A percentile compares a stretch with the other conserved stretches of the same genome.
Conservation (phyloP, 2,797 vertebrate species). For the Spondyliosoma cantharus region DNA sequence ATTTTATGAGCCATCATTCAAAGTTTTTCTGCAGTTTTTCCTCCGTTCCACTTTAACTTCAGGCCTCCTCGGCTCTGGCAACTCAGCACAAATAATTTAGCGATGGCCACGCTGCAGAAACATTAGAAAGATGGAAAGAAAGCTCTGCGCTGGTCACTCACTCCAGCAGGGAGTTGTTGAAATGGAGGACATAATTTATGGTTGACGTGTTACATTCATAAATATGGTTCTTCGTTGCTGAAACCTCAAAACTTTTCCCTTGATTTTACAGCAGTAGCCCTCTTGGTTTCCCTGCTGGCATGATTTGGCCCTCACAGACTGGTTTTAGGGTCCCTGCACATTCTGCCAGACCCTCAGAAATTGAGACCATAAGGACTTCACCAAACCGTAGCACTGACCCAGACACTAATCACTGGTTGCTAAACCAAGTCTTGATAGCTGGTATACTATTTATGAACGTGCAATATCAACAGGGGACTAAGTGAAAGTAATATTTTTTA, state of each 20-base stretch:
- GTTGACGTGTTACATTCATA: constrained; percentile 53
- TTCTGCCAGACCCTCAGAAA: constrained; percentile 52
- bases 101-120: constrained; percentile 63
- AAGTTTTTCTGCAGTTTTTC: constrained; percentile 59
- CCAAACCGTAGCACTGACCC: constrained; percentile 57
- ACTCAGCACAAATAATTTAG: constrained; percentile 69
- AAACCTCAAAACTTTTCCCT: constrained; percentile 58
- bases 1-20: constrained; percentile 72
- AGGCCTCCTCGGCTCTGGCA: constrained; percentile 66
- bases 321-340: constrained; percentile 60
- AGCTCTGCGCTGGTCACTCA: constrained; percentile 55
- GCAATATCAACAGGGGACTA: constrained; percentile 48
- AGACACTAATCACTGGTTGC: constrained; percentile 65
- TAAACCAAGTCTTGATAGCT: constrained; percentile 62
- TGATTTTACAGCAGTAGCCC: constrained; percentile 51
- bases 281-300: constrained; percentile 46
- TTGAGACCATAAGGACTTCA: constrained; percentile 57
- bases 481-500: constrained; percentile 44
- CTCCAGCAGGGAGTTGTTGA: constrained; percentile 68
- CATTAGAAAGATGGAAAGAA: constrained; percentile 65
- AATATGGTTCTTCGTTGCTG: constrained; percentile 54
- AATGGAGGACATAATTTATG: constrained; percentile 56
- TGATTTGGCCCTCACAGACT: constrained; percentile 28
- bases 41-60: constrained; percentile 48
- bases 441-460: constrained; percentile 58